Evolutionary conservation across 2,888 invertebrate species (phyloP), one percentile per base, ranked within the genome.

Genomic region (Abrostola tripartita): DNA sequence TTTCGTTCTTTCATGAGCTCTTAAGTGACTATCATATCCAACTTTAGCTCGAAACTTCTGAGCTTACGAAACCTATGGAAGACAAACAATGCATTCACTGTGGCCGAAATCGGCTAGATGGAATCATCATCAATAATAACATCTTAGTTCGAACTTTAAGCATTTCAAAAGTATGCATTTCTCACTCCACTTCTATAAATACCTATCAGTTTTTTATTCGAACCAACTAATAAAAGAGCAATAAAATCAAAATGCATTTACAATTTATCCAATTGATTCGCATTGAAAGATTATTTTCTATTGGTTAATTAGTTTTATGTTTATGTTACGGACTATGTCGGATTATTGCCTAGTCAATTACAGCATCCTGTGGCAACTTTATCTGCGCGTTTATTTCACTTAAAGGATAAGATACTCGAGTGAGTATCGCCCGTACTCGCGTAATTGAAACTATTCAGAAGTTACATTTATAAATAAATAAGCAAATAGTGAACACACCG

Each of bases 341-440:
- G 62, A 61, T 68, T 60, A 76, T 62, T 61, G 60, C 41, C 42
- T 41, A 49, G 40, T 53, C 62, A 59, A 77, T 77, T 68, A 73
- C 52, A 38, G 14, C 68, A 61, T 68, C 74, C 77, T 73, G 65
- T 50, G 5, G 24, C 6, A 10, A 12, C 42, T 57, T 52, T 67
- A 64, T 24, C 55, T 40, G n/a, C 50, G 9, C 1, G 11, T 51
- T 56, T 64, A 76, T 61, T 64, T 66, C 47, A 63, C 24, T 71
- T 24, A 12, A 11, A 5, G 14, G 42, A 49, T 62, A 36, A 44
- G 11, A 47, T 42, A 36, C 2, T 37, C 4, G 35, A 42, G 35
- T 40, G 6, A 7, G 36, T 52, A 24, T 52, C 35, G n/a, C 5
- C 0, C 8, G 12, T 7, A 44, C 5, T 53, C 9, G 14, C 24